A percentile compares a stretch with the other conserved stretches of the same genome.
Conservation (phyloP, 2,797 vertebrate genomes). For the Gadopsis bispinosus region DNA sequence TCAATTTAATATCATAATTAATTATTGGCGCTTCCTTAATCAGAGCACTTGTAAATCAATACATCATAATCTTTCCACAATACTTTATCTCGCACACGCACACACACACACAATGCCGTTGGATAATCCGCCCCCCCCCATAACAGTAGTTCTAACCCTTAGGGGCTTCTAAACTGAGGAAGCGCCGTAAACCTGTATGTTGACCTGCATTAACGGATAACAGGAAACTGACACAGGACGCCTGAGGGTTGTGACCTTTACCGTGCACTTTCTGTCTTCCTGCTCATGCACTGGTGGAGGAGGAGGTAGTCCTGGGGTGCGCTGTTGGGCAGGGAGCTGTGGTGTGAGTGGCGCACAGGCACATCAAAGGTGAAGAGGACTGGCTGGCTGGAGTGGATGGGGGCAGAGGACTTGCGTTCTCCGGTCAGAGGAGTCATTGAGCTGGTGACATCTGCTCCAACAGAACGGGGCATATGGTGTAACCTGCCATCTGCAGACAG, state of each 20-base stretch:
- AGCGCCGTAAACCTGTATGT: slow-evolving; percentile 74
- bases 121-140: slow-evolving; percentile 17
- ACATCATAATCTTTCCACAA: slow-evolving; percentile 12
- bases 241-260: slow-evolving; percentile 81
- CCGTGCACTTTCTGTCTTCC: slow-evolving; percentile 93
- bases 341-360: slow-evolving; percentile 87
- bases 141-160: slow-evolving; percentile 50
- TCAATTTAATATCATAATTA: background rate
- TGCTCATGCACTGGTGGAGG: slow-evolving; percentile 98
- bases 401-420: slow-evolving; percentile 90
- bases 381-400: slow-evolving; percentile 96
- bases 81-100: background rate
- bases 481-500: slow-evolving; percentile 89
- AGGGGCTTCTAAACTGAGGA: slow-evolving; percentile 68
- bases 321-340: slow-evolving; percentile 91
- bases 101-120: background rate
- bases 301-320: slow-evolving; percentile 99
- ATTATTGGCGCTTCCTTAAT: background rate
- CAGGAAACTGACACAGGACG: slow-evolving; percentile 81
- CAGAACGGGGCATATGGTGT: slow-evolving; percentile 89
- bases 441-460: slow-evolving; percentile 88
- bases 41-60: background rate
- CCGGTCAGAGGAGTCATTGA: slow-evolving; percentile 87
- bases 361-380: slow-evolving; percentile 96
- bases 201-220: slow-evolving; percentile 80